Evolutionary conservation across 2,888 invertebrate species (phyloP).

Genomic region (Microchrysa polita): DNA sequence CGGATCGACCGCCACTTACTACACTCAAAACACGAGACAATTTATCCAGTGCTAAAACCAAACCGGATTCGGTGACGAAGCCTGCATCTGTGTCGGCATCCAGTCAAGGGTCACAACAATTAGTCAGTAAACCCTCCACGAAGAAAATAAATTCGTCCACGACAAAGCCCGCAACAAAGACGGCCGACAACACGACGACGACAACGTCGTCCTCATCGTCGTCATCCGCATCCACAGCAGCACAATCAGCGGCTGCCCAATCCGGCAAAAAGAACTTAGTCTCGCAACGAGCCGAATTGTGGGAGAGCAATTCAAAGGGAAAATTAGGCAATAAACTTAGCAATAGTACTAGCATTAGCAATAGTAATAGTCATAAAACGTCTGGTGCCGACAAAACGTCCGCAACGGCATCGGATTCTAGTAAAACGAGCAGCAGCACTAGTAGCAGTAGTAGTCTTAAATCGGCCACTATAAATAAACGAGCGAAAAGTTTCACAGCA

Average conservation of each 20-base stretch:
- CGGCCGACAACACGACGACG: neutral
- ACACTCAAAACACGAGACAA: neutral
- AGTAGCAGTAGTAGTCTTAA: neutral
- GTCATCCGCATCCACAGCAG: neutral
- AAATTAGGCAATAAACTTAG: constrained; percentile 1
- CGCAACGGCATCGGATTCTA: neutral
- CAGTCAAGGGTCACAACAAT: constrained; percentile 5
- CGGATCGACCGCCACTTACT: too few species aligned
- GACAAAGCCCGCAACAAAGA: neutral
- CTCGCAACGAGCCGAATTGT: constrained; percentile 17
- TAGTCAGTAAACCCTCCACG: neutral
- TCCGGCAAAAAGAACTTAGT: constrained; percentile 16
- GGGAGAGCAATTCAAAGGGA: constrained; percentile 9
- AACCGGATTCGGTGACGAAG: neutral
- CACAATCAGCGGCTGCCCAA: neutral
- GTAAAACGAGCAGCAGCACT: neutral
- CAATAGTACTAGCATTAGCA: neutral
- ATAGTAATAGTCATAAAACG: neutral
- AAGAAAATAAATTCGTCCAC: neutral
- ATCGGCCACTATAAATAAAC: neutral
- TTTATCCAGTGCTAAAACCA: neutral
- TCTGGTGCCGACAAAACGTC: constrained; percentile 1
- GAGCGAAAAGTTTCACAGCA: neutral
- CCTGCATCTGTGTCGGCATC: neutral
- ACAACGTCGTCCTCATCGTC: neutral